phyloP scores from a whole-genome alignment of 2,113 vertebrate genomes.

The Platichthys flesus region DNA sequence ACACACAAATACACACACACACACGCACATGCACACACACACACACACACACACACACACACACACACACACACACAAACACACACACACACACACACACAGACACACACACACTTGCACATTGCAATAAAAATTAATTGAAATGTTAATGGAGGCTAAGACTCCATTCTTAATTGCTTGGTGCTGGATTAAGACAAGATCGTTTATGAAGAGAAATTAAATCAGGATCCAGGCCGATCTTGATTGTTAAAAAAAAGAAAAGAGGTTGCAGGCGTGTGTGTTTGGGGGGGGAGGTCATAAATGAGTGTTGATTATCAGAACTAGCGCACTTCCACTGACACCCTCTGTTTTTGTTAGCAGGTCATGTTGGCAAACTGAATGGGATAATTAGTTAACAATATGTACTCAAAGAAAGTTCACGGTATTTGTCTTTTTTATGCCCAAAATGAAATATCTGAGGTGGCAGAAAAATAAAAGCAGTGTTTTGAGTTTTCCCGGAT shows the following conservation, averaged over 20 bases:
- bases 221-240: slow-evolving; percentile 55
- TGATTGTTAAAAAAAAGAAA: slow-evolving; percentile 16
- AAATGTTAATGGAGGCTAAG: slow-evolving; percentile 85
- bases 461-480: slow-evolving; percentile 81
- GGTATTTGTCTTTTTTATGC: slow-evolving; percentile 76
- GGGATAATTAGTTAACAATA: slow-evolving; percentile 78
- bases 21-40: slow-evolving; percentile 84
- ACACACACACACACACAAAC: slow-evolving; percentile 82
- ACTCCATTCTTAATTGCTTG: slow-evolving; percentile 76
- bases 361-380: slow-evolving; percentile 67
- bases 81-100: slow-evolving; percentile 86
- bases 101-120: not conserved
- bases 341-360: slow-evolving; percentile 50
- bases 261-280: slow-evolving; percentile 18
- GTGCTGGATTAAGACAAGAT: slow-evolving; percentile 83
- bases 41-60: slow-evolving; percentile 43
- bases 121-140: slow-evolving; percentile 86
- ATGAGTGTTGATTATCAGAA: slow-evolving; percentile 44
- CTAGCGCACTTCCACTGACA: slow-evolving; percentile 26
- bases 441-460: slow-evolving; percentile 79
- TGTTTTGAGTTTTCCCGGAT: slow-evolving; percentile 80
- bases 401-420: slow-evolving; percentile 82
- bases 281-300: slow-evolving; percentile 38
- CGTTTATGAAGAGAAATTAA: slow-evolving; percentile 78
- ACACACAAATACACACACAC: slow-evolving; percentile 85